Percentiles rank a stretch among this genome's conserved stretches.
These are phyloP conservation scores for Tipula vernalis DNA, from an alignment of 2,888 invertebrate species.

Conservation along the genomic window DNA sequence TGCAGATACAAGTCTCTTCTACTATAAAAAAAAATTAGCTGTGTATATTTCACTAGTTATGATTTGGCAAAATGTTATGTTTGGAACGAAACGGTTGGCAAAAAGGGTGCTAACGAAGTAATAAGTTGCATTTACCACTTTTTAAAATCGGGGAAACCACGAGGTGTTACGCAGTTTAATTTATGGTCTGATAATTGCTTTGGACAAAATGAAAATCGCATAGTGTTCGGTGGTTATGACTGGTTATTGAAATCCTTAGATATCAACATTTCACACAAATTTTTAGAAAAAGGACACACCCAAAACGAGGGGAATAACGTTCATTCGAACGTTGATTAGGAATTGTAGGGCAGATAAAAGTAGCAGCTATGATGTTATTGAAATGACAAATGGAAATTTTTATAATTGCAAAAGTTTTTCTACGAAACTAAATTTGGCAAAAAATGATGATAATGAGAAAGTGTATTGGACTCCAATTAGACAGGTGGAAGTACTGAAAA, in stretches of 20 bases:
- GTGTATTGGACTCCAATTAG: neutral
- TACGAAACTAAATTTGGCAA: neutral
- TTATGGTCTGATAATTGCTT: constrained; percentile 23
- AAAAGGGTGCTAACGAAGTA: neutral
- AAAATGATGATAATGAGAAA: neutral
- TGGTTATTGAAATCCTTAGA: constrained; percentile 18
- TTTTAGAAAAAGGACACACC: constrained; percentile 15
- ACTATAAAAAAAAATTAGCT: neutral
- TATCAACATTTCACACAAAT: constrained; percentile 20
- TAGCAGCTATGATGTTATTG: neutral
- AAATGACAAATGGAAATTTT: neutral
- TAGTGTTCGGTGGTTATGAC: constrained; percentile 20
- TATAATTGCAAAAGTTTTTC: neutral
- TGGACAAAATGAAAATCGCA: constrained; percentile 22
- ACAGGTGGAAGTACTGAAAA: neutral
- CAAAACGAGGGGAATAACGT: constrained; percentile 11
- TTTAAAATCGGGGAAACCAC: neutral
- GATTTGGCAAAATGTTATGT: neutral
- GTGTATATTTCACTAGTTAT: neutral
- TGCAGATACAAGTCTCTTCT: neutral
- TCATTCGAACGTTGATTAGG: constrained; percentile 18
- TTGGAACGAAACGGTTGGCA: neutral
- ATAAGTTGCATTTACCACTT: neutral
- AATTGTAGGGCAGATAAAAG: neutral
- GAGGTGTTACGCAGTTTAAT: constrained; percentile 18